Base-by-base conservation (phyloP, 1,140 invertebrate genomes). In the Drosophila melanogaster region DNA sequence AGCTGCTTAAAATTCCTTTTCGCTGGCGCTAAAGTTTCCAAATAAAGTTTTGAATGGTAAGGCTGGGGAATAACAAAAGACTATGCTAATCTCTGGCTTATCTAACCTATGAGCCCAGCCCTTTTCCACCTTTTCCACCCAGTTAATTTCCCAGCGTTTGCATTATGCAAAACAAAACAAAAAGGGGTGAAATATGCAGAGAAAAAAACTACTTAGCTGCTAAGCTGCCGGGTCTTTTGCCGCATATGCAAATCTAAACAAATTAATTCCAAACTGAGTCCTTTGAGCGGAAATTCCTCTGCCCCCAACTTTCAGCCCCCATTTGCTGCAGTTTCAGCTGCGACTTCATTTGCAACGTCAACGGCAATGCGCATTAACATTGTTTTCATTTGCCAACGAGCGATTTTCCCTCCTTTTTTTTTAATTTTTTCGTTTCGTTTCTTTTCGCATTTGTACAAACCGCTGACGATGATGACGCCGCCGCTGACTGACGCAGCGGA, bases 281-380 rank as follows among this genome's bases (percentile, higher is more conserved):
- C 81, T 86, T 86, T 86, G 79, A 78, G 75, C 61, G 22, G 11
- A 33, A 35, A 19, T 37, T 7, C 11, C 41, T 26, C 33, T 40
- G 2, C 33, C 17, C 11, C n/a, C 8, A 7, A 14, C 17, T 58
- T 41, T 19, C 26, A 7, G 17, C 8, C 7, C 44, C 8, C 55
- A 15, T 43, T 58, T 56, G 56, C 55, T 66, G 74, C 54, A 72
- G 37, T 67, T 86, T 66, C 84, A 83, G 49, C 79, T 89, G 84
- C 79, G 89, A 89, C 84, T 89, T 89, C 84, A 89, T 89, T 89
- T 89, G 84, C 84, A 90, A 75, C 84, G 77, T 83, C 84, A 87
- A 83, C 83, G 79, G 79, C 77, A 84, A 79, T 87, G 79, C 83
- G 83, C 83, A 87, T 89, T 87, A 87, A 89, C 83, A 89, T 87